Conservation (phyloP, 2,113 vertebrate genomes). For the Scalopus aquaticus region DNA sequence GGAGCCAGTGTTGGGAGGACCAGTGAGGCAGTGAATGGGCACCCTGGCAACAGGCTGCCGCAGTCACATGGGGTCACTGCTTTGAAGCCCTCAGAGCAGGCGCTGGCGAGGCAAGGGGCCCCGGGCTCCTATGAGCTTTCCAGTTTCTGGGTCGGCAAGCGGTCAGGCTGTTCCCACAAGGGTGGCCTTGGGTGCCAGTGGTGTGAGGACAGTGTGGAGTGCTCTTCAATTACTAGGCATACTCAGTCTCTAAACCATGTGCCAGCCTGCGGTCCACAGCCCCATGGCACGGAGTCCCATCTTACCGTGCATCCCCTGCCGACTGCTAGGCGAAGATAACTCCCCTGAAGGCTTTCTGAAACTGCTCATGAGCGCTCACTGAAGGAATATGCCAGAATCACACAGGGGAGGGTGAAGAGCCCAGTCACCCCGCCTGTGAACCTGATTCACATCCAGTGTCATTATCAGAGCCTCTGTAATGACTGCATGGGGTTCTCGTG, state of each 20-base stretch:
- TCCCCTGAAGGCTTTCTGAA: slow-evolving; percentile 91
- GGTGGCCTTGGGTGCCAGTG: slow-evolving; percentile 91
- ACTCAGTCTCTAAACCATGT: slow-evolving; percentile 91
- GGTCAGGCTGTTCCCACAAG: slow-evolving; percentile 94
- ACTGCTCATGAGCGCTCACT: slow-evolving; percentile 92
- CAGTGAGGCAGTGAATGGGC: slow-evolving; percentile 71
- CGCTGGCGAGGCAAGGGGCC: slow-evolving; percentile 88
- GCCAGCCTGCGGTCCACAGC: slow-evolving; percentile 92
- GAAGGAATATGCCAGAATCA: slow-evolving; percentile 92
- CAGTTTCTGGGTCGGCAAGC: slow-evolving; percentile 95
- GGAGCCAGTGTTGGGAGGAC: slow-evolving; percentile 72
- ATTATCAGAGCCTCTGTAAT: slow-evolving; percentile 66
- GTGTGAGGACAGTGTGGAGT: slow-evolving; percentile 93
- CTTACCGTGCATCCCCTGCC: slow-evolving; percentile 86
- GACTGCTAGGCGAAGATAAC: slow-evolving; percentile 88
- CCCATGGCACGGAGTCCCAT: slow-evolving; percentile 85
- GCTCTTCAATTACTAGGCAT: slow-evolving; percentile 91
- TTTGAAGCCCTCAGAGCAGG: slow-evolving; percentile 85
- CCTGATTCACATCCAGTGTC: slow-evolving; percentile 92
- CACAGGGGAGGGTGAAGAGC: slow-evolving; percentile 91
- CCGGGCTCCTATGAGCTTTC: slow-evolving; percentile 86
- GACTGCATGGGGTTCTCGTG: too few relatives aligned
- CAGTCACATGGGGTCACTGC: slow-evolving; percentile 85
- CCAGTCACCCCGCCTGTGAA: slow-evolving; percentile 87
- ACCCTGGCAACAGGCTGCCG: slow-evolving; percentile 88